Base-by-base conservation (phyloP, 2,113 vertebrate genomes). In the Miniopterus natalensis region DNA sequence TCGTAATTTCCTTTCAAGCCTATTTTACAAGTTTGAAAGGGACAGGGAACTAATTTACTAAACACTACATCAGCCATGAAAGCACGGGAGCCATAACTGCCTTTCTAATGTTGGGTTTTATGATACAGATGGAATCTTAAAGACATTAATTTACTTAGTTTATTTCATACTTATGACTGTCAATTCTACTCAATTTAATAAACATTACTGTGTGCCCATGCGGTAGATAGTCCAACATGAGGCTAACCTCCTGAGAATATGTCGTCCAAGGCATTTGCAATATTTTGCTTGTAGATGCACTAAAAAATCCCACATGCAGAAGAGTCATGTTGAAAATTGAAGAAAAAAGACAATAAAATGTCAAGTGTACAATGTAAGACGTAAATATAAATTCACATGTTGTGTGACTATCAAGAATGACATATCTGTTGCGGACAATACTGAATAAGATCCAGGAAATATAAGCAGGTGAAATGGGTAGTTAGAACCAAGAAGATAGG, bases 181-280 rank as follows among this genome's bases (percentile, higher is more conserved):
- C 74, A 66, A 49, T 94, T 93, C 74, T 85, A 94, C 89, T 96
- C 84, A 97, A 55, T 95, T 95, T 85, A 84, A 68, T 40, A 71
- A 93, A 89, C 51, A 79, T 77, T 83, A 85, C 40, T 36, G 15
- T 79, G 40, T 78, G 29, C 25, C 45, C 78, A 96, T 68, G 23
- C 88, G 57, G 61, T 88, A 92, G 42, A 57, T 88, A 86, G 57
- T 85, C 40, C 40, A 91, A 74, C 89, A 86, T 55, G 21, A 85
- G 29, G 5, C 3, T 96, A 80, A 94, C 8, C 4, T 83, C 23
- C n/a, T 68, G 59, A 68, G 25, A 63, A 61, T 57, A 49, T 81
- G 66, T 94, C 74, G 70, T 83, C n/a, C 6, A 8, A 95, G 40
- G 15, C 3, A 88, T 25, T 96, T 77, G 40, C 3, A 61, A 7